These are phyloP conservation scores for Toxostoma redivivum DNA, from an alignment of 2,113 vertebrate species.

Conservation along the genomic window DNA sequence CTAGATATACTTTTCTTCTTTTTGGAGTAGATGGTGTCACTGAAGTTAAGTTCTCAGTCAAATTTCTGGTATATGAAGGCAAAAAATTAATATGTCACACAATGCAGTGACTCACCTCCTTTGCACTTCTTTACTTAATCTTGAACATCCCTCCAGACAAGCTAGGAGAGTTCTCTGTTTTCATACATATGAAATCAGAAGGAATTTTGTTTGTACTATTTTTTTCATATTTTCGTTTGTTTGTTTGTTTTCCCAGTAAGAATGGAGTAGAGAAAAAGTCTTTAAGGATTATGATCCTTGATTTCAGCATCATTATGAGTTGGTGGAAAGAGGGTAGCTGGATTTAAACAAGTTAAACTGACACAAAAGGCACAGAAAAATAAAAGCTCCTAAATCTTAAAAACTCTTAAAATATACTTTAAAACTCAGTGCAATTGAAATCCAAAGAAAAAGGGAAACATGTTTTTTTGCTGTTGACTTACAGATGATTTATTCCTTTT, in stretches of 20 bases:
- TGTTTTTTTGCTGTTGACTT: not conserved
- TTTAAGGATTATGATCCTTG: not conserved
- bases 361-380: not conserved
- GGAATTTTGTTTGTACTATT: not conserved
- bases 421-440: not conserved
- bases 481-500: not conserved
- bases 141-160: not conserved
- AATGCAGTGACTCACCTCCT: not conserved
- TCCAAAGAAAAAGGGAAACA: not conserved
- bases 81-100: not conserved
- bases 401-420: not conserved
- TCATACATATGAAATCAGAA: not conserved
- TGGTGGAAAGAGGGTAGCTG: not conserved
- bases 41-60: not conserved
- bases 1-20: not conserved
- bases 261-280: not conserved
- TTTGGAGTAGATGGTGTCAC: not conserved
- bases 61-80: not conserved
- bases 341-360: not conserved
- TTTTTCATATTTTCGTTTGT: not conserved
- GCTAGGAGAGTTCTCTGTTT: not conserved
- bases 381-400: not conserved
- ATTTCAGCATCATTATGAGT: not conserved
- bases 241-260: not conserved
- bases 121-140: not conserved